Conservation (phyloP, 1,140 invertebrate species). For the Mactra quadrangularis region DNA sequence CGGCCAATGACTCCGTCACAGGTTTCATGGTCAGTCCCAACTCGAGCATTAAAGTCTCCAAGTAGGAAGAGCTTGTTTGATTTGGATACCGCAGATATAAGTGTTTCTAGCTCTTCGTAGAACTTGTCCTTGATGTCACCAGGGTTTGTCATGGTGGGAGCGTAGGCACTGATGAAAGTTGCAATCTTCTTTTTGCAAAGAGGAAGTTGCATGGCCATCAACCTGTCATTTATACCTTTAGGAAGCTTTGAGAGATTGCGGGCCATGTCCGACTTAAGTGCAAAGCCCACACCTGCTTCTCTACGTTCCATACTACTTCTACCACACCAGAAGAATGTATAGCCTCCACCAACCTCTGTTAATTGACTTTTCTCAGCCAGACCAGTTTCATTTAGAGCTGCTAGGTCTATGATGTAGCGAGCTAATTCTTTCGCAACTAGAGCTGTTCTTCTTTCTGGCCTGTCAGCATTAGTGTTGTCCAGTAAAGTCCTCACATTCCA, state of each 20-base stretch:
- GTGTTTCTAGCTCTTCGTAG: neutral
- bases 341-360: neutral
- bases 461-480: too few species aligned
- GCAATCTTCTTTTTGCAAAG: constrained; percentile 24
- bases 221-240: constrained; percentile 27
- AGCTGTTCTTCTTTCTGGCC: too few species aligned
- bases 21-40: neutral
- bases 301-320: neutral
- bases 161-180: constrained; percentile 57
- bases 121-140: too few species aligned
- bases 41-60: too few species aligned
- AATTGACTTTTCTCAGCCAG: constrained; percentile 38
- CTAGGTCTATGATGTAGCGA: constrained; percentile 52
- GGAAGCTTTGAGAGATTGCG: neutral
- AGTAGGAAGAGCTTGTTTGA: constrained; percentile 26
- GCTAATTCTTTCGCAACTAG: constrained; percentile 48
- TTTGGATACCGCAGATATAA: neutral
- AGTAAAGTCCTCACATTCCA: too few species aligned
- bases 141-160: constrained; percentile 63
- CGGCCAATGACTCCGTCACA: constrained; percentile 44
- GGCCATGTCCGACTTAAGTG: neutral
- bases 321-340: constrained; percentile 62
- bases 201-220: constrained; percentile 55
- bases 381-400: constrained; percentile 28
- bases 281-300: constrained; percentile 55